A percentile compares a stretch with the other conserved stretches of the same genome.
These are phyloP conservation scores for Atherix ibis DNA, from an alignment of 2,888 invertebrate genomes.

Conservation along the genomic window DNA sequence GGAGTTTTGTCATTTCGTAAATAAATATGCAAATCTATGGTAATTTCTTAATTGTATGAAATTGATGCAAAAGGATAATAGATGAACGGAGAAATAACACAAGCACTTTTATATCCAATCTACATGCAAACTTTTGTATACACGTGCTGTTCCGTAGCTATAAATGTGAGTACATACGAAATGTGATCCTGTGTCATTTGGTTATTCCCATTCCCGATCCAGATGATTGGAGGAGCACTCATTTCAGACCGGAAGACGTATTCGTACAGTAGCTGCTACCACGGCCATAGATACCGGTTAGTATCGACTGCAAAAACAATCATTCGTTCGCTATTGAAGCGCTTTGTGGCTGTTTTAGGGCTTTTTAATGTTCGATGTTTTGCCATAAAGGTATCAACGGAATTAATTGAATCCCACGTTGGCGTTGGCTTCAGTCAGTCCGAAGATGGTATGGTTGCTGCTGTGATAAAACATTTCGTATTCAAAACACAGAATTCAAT, in stretches of 20 bases:
- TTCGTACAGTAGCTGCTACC: no score
- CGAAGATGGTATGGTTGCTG: constrained; percentile 2
- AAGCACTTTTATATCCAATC: not conserved
- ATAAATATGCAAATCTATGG: constrained; percentile 13
- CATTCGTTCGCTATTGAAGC: not conserved
- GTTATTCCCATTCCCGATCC: no score
- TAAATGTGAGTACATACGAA: not conserved
- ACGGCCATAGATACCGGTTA: not conserved
- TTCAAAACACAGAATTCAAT: no score
- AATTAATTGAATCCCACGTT: constrained; percentile 11
- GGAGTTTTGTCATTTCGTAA: constrained; percentile 3
- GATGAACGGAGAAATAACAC: constrained; percentile 8
- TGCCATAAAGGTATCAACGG: constrained; percentile 8
- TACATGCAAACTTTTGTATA: no score
- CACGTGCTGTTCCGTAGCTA: not conserved
- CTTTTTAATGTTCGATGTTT: constrained; percentile 9
- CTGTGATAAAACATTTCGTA: no score
- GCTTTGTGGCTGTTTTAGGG: constrained; percentile 10
- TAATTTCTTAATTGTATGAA: constrained; percentile 13
- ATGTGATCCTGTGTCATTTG: not conserved
- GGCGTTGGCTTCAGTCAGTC: not conserved
- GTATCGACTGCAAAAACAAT: not conserved
- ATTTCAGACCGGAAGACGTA: no score
- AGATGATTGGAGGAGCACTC: no score
- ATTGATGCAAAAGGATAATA: constrained; percentile 13